Base-by-base conservation (phyloP, 1,140 invertebrate genomes). In the Sitobion miscanthi region DNA sequence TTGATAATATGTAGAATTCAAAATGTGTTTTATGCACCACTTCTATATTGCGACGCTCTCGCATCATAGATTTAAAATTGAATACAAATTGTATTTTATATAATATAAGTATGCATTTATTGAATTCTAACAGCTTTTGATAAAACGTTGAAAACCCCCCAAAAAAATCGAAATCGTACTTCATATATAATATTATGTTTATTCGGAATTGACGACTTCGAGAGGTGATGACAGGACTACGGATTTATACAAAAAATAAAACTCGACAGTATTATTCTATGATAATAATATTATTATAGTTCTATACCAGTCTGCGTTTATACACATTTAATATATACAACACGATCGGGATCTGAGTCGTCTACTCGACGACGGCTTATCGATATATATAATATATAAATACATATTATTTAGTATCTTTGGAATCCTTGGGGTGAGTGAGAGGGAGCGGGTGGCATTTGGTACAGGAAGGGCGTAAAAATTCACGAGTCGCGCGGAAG, bases 401-500 rank as follows among this genome's bases (percentile, higher is more conserved):
- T 85, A 85, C 20, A 42, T 83, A 83, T 42, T 85, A 85, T 85
- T 47, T 47, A 77, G 62, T 49, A 11, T 85, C 21, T 85, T 85
- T 42, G 49, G 8, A 54, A 77, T 77, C 62, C 62, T n/a, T 5
- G 20, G 23, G 83, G 38, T 4, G 83, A 85, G 83, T 4, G 42
- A 23, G 83, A 45, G 42, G 25, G 38, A 23, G 57, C 4, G 90
- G 30, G n/a, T 62, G 38, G 45, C 20, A 11, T 77, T n/a, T 52
- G 69, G 35, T 86, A 25, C 38, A 42, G 90, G 90, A 49, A 52
- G 62, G 47, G 42, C 49, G 54, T 86, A 85, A 93, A 93, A 93
- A 85, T 86, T 93, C 91, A 85, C 91, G 91, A 93, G 82, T 85
- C 82, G 35, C 45, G 90, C 21, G 30, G 52, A 89, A 92, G 77